Evolutionary conservation across 2,797 vertebrate genomes (phyloP).

Genomic region (Anas flavirostris): DNA sequence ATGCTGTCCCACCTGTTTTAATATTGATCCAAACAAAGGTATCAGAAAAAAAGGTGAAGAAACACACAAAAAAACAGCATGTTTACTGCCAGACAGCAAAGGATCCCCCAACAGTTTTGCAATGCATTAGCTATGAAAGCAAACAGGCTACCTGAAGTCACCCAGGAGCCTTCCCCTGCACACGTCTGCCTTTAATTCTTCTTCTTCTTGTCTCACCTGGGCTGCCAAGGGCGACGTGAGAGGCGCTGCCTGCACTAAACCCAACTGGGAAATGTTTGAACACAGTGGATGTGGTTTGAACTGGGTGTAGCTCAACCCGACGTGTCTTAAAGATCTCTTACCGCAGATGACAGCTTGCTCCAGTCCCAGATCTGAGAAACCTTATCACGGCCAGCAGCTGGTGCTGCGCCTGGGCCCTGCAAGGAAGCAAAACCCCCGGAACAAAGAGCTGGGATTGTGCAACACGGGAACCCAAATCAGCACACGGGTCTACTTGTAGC

Average conservation of each 20-base stretch:
- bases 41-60: neutral
- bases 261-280: neutral
- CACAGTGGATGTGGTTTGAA: neutral
- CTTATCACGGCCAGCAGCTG: neutral
- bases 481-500: neutral
- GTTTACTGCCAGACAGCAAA: neutral
- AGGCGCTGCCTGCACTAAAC: neutral
- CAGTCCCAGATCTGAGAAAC: neutral
- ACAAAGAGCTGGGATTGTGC: neutral
- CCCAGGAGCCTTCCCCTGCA: neutral
- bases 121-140: neutral
- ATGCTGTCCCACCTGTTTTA: neutral
- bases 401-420: accelerated
- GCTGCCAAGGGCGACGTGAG: neutral
- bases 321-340: neutral
- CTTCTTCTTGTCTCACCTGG: neutral
- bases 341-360: neutral
- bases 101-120: neutral
- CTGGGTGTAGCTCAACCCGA: neutral
- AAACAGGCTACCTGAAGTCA: neutral
- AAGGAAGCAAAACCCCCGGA: neutral
- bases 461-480: neutral
- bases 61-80: neutral
- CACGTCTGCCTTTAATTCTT: neutral
- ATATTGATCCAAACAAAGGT: neutral